A percentile compares a stretch with the other conserved stretches of the same genome.
Conservation (phyloP, 2,113 vertebrate species). For the Lasiurus cinereus region DNA sequence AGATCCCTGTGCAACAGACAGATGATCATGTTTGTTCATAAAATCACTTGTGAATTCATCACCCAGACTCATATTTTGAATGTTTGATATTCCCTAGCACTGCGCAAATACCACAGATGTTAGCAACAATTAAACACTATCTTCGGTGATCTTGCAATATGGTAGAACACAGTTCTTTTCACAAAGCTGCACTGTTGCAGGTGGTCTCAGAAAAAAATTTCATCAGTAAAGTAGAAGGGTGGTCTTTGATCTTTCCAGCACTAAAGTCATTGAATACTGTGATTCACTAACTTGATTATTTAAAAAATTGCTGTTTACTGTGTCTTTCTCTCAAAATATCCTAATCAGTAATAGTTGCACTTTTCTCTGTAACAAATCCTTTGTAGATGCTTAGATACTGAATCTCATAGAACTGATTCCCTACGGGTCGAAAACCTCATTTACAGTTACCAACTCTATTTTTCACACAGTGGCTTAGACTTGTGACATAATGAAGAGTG, state of each 20-base stretch:
- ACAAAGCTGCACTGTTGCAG: not conserved
- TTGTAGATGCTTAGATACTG: slow-evolving; percentile 1
- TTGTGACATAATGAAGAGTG: slow-evolving; percentile 56
- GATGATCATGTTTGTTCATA: not conserved
- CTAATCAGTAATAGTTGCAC: not conserved
- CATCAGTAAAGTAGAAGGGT: not conserved
- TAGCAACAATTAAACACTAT: slow-evolving; percentile 38
- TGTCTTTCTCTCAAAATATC: slow-evolving; percentile 50
- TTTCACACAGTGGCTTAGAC: not conserved
- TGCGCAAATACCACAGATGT: not conserved
- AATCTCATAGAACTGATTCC: slow-evolving; percentile 42
- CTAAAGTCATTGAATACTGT: slow-evolving; percentile 16
- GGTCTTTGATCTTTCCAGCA: not conserved
- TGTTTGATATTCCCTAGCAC: not conserved
- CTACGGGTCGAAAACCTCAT: slow-evolving; percentile 40
- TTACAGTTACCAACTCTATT: slow-evolving; percentile 3
- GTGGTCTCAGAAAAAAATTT: slow-evolving; percentile 15
- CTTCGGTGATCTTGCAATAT: not conserved
- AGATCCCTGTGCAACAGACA: not conserved
- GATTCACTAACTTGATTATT: slow-evolving; percentile 46
- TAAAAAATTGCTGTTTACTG: slow-evolving; percentile 28
- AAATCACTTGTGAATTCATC: slow-evolving; percentile 53
- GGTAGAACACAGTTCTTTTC: not conserved
- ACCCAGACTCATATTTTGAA: not conserved
- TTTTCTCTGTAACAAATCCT: slow-evolving; percentile 58